A percentile compares a stretch with the other conserved stretches of the same genome.
Evolutionary conservation across 2,888 invertebrate species (phyloP).

Genomic region (Aphodius sticticus): DNA sequence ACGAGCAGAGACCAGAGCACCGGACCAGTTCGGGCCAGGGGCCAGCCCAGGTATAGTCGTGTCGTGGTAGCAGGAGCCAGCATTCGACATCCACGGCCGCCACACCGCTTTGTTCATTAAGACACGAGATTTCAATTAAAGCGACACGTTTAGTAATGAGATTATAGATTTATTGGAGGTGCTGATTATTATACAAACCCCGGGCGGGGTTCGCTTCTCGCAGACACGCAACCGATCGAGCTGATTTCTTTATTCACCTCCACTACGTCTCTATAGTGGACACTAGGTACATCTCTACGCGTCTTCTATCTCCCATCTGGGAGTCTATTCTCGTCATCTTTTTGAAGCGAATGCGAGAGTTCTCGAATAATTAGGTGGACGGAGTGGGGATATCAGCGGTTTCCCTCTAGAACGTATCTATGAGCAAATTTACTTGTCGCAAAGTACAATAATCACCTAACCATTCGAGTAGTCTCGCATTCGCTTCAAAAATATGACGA

Average conservation of each 20-base stretch:
- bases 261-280: not conserved
- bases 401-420: no score
- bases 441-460: no score
- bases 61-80: slow-evolving; percentile 12
- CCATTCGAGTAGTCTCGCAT: no score
- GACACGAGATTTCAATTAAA: slow-evolving; percentile 71
- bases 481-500: no score
- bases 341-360: no score
- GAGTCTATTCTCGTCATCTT: no score
- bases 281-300: no score
- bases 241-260: slow-evolving; percentile 30
- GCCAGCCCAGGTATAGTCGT: slow-evolving; percentile 12
- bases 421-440: no score
- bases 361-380: no score
- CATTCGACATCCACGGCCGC: slow-evolving; percentile 13
- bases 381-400: no score
- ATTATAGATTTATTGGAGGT: slow-evolving; percentile 57
- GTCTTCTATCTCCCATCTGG: no score
- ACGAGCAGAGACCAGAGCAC: slow-evolving; percentile 33
- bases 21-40: not conserved
- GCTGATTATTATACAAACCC: slow-evolving; percentile 48
- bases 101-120: slow-evolving; percentile 55
- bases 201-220: not conserved
- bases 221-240: slow-evolving; percentile 23
- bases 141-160: slow-evolving; percentile 68